phyloP scores from a whole-genome alignment of 1,140 invertebrate genomes.

The Sweltsa coloradensis region DNA sequence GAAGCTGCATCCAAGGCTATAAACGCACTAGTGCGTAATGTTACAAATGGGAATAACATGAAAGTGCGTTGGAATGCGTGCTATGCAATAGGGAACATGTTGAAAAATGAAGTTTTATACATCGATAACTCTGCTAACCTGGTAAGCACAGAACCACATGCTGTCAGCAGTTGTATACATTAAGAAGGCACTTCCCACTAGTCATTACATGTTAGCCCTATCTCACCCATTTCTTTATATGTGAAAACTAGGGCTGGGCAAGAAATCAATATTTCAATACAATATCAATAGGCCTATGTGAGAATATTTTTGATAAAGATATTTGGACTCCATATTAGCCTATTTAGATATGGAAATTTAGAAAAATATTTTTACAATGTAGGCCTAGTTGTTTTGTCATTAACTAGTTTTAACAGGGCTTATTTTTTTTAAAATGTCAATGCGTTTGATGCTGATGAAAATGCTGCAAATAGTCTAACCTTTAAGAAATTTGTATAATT shows the following conservation, averaged over 20 bases:
- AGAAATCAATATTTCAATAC: background rate
- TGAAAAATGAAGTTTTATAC: constrained; percentile 50
- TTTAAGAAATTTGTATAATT: no score
- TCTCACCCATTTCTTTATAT: background rate
- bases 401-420: no score
- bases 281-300: no score
- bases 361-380: no score
- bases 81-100: constrained; percentile 65
- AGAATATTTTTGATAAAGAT: no score
- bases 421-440: no score
- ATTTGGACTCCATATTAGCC: no score
- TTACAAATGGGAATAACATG: constrained; percentile 54
- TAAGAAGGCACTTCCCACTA: background rate
- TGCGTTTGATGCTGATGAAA: no score
- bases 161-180: constrained; percentile 1
- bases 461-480: no score
- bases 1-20: constrained; percentile 36
- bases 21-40: constrained; percentile 49
- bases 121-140: constrained; percentile 35
- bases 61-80: constrained; percentile 87
- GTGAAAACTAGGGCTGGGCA: background rate
- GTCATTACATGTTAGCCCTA: background rate
- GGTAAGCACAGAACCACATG: constrained; percentile 28
- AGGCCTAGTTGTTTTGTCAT: no score
- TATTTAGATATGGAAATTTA: no score